Evolutionary conservation across 2,797 vertebrate species (phyloP), one percentile per base, ranked within the genome.

Genomic region (Poeciliopsis presidionis): DNA sequence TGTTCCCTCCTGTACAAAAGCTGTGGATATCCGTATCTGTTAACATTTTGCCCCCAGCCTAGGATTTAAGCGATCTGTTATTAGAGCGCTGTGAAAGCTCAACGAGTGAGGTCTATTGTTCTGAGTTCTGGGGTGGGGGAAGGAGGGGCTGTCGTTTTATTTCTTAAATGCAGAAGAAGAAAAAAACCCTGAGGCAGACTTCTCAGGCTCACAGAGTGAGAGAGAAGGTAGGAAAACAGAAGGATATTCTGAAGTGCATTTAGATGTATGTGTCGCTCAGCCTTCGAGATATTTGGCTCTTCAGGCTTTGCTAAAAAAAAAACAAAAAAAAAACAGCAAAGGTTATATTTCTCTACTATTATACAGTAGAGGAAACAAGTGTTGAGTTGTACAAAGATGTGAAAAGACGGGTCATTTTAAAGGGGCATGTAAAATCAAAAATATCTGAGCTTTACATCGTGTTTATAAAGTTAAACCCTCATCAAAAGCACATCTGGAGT

Each of bases 1-100:
- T 63, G 76, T 77, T 55, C 28, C 3, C 14, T 51, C 63, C 74
- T 4, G 18, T 3, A 92, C 86, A 93, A 91, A 73, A 67, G 71
- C 25, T 18, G 74, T 71, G 75, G 75, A 79, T 87, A 86, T 86
- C 76, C 20, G 73, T 81, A 73, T 76, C 85, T 18, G 51, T 71
- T 81, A 51, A 76, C 78, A 77, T 81, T 51, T 43, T 36, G 75
- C 33, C 20, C 25, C n/a, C 18, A 45, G 47, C 61, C 13, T 59
- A 61, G 7, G 0, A 51, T 74, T 76, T 43, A 45, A 28, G 65
- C 63, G 6, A 30, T 46, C 39, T 65, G 46, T 69, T 65, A 45
- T 65, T 59, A 51, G 36, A 55, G 47, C 45, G 47, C 30, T 5
- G 9, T 22, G 45, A 69, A 71, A 47, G n/a, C 43, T 61, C 70